Conservation (phyloP, 2,888 invertebrate genomes). For the Clepsis dumicolana region DNA sequence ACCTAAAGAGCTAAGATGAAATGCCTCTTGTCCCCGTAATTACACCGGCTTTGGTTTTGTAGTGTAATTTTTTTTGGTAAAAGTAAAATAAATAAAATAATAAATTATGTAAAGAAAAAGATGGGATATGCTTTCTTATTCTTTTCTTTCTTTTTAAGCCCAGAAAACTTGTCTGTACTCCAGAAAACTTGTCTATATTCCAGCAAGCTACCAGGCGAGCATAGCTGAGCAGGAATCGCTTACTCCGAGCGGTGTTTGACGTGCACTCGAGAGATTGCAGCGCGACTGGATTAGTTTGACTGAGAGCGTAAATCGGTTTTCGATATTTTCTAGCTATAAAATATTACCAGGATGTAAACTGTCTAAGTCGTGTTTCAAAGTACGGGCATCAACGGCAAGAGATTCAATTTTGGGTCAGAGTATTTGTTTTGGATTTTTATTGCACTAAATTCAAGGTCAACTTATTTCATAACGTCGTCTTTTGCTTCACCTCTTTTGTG, state of each 20-base stretch:
- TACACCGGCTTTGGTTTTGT: too few species aligned
- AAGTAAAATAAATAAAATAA: too few species aligned
- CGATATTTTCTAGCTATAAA: conserved; percentile 27
- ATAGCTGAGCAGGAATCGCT: conserved; percentile 1
- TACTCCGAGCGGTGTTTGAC: conserved; percentile 39
- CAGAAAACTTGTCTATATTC: background rate
- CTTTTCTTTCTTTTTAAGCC: background rate
- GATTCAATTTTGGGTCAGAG: background rate
- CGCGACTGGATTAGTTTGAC: conserved; percentile 33
- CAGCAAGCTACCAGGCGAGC: background rate
- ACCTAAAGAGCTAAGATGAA: too few species aligned
- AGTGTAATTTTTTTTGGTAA: too few species aligned
- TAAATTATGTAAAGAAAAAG: too few species aligned
- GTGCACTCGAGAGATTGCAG: conserved; percentile 37
- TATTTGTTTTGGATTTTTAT: background rate
- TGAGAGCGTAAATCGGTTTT: conserved; percentile 40
- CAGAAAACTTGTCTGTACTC: background rate
- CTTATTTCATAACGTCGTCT: too few species aligned
- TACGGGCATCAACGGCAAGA: background rate
- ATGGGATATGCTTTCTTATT: background rate
- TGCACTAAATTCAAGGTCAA: too few species aligned
- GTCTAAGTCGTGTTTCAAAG: background rate
- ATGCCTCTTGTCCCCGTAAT: too few species aligned
- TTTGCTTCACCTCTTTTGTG: background rate
- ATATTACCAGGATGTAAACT: conserved; percentile 1